These are phyloP conservation scores for Neotoma lepida DNA, from an alignment of 2,113 vertebrate genomes.

Conservation along the genomic window DNA sequence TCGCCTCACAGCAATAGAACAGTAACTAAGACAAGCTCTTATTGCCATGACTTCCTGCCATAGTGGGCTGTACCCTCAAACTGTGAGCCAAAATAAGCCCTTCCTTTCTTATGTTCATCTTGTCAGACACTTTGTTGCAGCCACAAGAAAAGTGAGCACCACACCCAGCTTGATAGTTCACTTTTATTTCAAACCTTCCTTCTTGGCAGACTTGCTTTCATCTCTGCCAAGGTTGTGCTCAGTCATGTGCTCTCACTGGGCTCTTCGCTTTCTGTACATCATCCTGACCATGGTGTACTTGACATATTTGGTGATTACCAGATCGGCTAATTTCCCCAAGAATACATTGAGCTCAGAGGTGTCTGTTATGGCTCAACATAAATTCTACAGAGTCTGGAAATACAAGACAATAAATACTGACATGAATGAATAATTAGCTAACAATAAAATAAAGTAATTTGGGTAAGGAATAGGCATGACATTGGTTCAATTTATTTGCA, in stretches of 20 bases:
- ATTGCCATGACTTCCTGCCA: neutral
- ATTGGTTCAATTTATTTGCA: constrained; percentile 5
- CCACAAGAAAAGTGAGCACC: neutral
- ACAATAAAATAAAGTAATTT: constrained; percentile 43
- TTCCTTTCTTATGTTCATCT: neutral
- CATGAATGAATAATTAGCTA: constrained; percentile 41
- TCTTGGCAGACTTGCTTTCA: neutral
- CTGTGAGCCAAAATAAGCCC: neutral
- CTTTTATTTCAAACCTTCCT: neutral
- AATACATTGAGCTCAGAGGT: neutral
- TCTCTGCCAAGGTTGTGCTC: neutral
- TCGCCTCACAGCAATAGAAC: neutral
- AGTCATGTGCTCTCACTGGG: neutral
- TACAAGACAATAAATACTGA: neutral
- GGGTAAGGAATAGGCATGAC: constrained; percentile 44
- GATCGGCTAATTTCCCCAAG: neutral
- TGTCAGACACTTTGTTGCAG: neutral
- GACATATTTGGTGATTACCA: neutral
- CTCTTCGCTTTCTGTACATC: neutral
- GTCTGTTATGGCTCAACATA: neutral
- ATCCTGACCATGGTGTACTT: neutral
- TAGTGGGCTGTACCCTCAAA: neutral
- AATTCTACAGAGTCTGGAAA: constrained; percentile 49
- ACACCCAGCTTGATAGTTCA: neutral
- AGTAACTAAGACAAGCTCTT: neutral